Conservation (phyloP, 2,113 vertebrate species). For the mouse (Mus musculus) region DNA sequence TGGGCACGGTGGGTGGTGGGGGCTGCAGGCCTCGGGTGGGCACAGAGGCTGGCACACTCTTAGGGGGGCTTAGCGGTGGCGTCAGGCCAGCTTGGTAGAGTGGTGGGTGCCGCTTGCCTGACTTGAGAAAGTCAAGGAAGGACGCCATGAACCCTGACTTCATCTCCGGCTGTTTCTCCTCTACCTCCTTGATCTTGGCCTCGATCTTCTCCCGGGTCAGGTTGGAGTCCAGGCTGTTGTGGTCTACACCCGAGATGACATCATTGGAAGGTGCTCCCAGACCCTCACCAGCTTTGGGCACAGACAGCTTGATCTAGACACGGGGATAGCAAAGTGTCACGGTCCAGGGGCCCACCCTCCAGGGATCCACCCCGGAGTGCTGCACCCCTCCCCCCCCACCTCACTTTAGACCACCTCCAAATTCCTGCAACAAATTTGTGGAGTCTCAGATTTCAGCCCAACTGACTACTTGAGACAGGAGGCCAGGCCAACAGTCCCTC, state of each 20-base stretch:
- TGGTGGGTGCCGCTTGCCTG: constrained; percentile 90
- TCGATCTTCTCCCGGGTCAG: constrained; percentile 93
- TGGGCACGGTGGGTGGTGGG: constrained; percentile 84
- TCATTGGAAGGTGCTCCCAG: constrained; percentile 72
- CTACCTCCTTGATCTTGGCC: constrained; percentile 92
- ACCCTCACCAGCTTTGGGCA: constrained; percentile 83
- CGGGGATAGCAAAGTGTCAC: neutral
- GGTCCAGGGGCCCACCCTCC: neutral
- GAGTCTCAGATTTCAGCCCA: neutral
- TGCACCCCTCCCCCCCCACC: too few relatives aligned
- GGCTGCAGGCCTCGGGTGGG: constrained; percentile 84
- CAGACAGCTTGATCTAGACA: constrained; percentile 85
- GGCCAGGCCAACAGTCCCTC: neutral
- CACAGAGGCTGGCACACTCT: constrained; percentile 84
- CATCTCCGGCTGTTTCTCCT: constrained; percentile 94
- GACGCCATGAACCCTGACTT: constrained; percentile 96
- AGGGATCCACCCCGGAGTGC: neutral
- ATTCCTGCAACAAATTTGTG: neutral
- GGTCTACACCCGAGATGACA: constrained; percentile 51
- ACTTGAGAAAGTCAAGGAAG: constrained; percentile 96
- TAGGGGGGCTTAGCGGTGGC: constrained; percentile 85
- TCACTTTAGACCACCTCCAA: neutral
- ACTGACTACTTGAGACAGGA: neutral
- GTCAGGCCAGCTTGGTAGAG: constrained; percentile 85
- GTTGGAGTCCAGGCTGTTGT: constrained; percentile 87